phyloP scores from a whole-genome alignment of 2,797 vertebrate genomes.

The Falco concolor region DNA sequence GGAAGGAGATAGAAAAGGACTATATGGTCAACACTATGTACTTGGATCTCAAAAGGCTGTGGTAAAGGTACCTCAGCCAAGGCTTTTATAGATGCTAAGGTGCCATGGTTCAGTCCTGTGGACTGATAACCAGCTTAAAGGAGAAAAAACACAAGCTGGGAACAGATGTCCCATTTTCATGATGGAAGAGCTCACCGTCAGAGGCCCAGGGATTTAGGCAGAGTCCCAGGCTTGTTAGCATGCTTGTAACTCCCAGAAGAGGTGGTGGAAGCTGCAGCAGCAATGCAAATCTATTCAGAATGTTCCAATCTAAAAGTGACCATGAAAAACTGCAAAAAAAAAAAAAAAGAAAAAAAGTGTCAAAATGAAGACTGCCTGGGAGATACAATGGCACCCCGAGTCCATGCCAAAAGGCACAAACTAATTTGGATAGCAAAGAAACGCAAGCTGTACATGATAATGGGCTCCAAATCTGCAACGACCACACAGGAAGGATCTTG shows the following conservation, averaged over 20 bases:
- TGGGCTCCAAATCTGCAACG: background rate
- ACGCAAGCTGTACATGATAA: fast-evolving
- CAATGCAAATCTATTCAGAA: background rate
- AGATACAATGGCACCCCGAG: background rate
- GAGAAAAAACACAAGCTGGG: background rate
- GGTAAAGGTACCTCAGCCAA: background rate
- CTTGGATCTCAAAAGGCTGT: background rate
- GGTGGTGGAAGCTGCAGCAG: background rate
- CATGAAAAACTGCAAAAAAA: background rate
- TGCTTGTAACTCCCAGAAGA: background rate
- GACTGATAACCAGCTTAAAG: background rate
- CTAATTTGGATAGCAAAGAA: background rate
- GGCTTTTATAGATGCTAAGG: background rate
- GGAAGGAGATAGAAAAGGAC: background rate
- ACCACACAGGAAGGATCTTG: background rate
- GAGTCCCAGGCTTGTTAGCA: background rate
- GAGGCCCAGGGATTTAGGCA: background rate
- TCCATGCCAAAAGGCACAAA: background rate
- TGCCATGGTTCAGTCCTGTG: background rate
- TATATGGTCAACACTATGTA: fast-evolving
- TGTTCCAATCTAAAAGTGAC: background rate
- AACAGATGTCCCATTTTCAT: no score
- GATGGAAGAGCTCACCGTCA: background rate
- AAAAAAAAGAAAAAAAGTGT: background rate
- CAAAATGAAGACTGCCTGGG: background rate